Conservation (phyloP, 2,888 invertebrate species). For the Lepas anatifera region DNA sequence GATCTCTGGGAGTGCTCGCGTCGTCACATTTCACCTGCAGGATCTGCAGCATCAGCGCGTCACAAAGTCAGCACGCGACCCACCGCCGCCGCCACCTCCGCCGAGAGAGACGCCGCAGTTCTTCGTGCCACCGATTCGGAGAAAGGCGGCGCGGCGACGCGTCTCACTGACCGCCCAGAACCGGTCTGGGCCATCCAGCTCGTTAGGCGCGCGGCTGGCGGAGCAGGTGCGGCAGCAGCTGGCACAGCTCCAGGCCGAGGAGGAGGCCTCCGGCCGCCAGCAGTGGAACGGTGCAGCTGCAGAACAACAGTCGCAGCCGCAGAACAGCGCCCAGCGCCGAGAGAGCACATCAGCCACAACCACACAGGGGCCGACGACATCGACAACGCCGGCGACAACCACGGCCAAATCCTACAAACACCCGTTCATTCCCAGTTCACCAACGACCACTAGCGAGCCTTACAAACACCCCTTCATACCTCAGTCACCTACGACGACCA, state of each 20-base stretch:
- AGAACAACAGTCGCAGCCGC: no score
- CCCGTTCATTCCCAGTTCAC: background rate
- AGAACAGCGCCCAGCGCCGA: no score
- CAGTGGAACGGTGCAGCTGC: no score
- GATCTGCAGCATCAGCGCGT: background rate
- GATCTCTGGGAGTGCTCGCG: background rate
- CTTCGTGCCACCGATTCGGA: background rate
- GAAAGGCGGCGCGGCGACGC: background rate
- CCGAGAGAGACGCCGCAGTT: background rate
- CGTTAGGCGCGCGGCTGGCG: background rate
- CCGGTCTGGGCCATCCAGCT: background rate
- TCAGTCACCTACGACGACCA: background rate
- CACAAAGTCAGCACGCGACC: background rate
- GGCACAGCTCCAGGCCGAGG: background rate
- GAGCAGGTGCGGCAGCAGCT: background rate
- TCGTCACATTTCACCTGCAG: background rate
- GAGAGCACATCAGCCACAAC: no score
- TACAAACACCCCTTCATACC: background rate
- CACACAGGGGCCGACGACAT: no score
- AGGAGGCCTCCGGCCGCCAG: background rate
- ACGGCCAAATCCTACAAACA: background rate
- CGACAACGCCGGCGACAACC: background rate
- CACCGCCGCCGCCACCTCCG: no score
- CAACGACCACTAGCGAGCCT: background rate
- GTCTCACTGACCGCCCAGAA: background rate